Conservation (phyloP, 2,888 invertebrate genomes). For the Yponomeuta cagnagella region DNA sequence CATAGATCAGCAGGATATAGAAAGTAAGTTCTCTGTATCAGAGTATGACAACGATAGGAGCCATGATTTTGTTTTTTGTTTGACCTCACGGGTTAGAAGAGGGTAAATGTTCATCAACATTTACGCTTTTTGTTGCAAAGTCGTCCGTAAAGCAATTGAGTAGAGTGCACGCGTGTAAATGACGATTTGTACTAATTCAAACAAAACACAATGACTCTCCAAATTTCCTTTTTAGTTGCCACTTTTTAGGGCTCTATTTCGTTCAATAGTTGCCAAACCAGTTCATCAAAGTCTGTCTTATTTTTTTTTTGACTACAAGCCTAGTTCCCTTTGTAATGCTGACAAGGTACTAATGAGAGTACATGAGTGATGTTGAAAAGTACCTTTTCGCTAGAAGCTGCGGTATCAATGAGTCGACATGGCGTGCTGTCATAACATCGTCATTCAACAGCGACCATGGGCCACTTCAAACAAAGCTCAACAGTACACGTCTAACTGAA, state of each 20-base stretch:
- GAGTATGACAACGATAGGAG: too few species aligned
- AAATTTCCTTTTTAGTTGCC: neutral
- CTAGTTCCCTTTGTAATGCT: neutral
- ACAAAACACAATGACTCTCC: neutral
- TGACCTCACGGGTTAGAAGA: too few species aligned
- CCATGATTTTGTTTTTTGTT: too few species aligned
- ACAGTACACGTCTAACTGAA: neutral
- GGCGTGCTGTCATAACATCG: conserved; percentile 49
- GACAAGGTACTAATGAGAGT: neutral
- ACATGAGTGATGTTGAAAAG: neutral
- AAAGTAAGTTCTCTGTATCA: too few species aligned
- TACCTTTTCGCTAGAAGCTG: neutral
- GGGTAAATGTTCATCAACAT: too few species aligned
- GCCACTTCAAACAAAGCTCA: conserved; percentile 43
- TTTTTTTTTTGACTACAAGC: neutral
- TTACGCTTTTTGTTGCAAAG: too few species aligned
- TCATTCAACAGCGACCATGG: conserved; percentile 31
- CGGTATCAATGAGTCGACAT: conserved; percentile 9
- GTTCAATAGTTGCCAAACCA: neutral
- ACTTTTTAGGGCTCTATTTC: neutral
- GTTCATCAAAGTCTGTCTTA: neutral
- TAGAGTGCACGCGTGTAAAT: too few species aligned
- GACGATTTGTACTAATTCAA: neutral
- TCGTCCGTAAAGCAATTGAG: too few species aligned
- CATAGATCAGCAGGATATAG: too few species aligned